phyloP scores from a whole-genome alignment of 2,888 invertebrate species.

The Deroplatys truncata region DNA sequence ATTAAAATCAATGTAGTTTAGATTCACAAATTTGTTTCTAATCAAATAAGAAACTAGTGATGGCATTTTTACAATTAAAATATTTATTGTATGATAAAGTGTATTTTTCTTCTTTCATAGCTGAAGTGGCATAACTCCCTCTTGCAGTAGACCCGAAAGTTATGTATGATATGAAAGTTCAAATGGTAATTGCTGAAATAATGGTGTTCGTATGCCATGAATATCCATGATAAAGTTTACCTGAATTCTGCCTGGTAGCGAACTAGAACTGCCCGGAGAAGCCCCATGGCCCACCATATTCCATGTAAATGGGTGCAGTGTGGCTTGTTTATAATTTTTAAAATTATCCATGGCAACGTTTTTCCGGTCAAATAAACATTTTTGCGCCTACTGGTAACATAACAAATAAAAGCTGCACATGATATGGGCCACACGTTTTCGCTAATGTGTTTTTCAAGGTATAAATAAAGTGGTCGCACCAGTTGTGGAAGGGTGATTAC shows the following conservation, averaged over 20 bases:
- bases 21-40: no score
- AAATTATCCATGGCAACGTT: not conserved
- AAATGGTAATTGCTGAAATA: no score
- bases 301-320: not conserved
- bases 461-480: not conserved
- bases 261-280: not conserved
- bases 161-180: no score
- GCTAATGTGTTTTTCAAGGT: not conserved
- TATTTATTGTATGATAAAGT: no score
- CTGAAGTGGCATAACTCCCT: no score
- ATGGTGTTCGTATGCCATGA: no score
- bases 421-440: not conserved
- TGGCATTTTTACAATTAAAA: no score
- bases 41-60: no score
- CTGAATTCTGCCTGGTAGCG: not conserved
- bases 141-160: no score
- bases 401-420: not conserved
- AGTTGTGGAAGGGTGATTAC: not conserved
- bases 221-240: no score
- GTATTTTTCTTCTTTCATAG: no score
- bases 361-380: not conserved
- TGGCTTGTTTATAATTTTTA: not conserved
- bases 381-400: not conserved
- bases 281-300: not conserved
- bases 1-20: no score